A percentile compares a stretch with the other conserved stretches of the same genome.
phyloP scores from a whole-genome alignment of 35 echinoderm and acorn worm genomes.

The Patiria miniata region DNA sequence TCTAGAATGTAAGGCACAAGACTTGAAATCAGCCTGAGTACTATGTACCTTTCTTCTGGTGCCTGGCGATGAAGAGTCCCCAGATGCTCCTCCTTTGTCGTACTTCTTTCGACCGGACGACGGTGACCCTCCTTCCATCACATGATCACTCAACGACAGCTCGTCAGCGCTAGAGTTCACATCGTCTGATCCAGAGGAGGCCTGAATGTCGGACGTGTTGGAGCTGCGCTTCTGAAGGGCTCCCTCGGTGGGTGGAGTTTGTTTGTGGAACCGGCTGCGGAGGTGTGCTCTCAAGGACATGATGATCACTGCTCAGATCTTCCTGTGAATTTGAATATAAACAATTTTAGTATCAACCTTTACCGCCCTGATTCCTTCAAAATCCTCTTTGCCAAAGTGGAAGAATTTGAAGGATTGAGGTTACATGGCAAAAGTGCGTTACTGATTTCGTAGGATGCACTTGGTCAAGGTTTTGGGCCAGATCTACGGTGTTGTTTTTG shows the following conservation, averaged over 20 bases:
- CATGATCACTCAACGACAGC: neutral
- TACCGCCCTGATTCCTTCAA: too few relatives aligned
- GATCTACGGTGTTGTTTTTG: too few relatives aligned
- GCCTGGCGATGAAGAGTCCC: neutral
- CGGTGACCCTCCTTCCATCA: neutral
- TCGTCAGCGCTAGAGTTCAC: neutral
- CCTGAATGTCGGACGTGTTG: neutral
- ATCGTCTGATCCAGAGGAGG: slow-evolving; percentile 1
- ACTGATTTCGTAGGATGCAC: too few relatives aligned
- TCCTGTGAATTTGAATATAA: too few relatives aligned
- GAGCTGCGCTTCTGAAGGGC: neutral
- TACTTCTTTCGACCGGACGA: neutral
- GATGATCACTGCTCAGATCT: too few relatives aligned
- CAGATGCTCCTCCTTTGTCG: neutral
- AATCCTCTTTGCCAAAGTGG: too few relatives aligned
- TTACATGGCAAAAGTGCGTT: too few relatives aligned
- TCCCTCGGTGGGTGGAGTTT: neutral
- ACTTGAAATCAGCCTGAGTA: too few relatives aligned
- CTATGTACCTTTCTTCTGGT: slow-evolving; percentile 13
- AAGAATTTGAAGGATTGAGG: too few relatives aligned
- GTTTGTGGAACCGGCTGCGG: neutral
- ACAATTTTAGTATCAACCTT: too few relatives aligned
- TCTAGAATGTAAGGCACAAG: too few relatives aligned
- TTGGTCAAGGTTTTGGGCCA: too few relatives aligned
- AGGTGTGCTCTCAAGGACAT: neutral